Evolutionary conservation across 1,140 invertebrate species (phyloP), one percentile per base, ranked within the genome.

Genomic region (Polypedilum vanderplanki): DNA sequence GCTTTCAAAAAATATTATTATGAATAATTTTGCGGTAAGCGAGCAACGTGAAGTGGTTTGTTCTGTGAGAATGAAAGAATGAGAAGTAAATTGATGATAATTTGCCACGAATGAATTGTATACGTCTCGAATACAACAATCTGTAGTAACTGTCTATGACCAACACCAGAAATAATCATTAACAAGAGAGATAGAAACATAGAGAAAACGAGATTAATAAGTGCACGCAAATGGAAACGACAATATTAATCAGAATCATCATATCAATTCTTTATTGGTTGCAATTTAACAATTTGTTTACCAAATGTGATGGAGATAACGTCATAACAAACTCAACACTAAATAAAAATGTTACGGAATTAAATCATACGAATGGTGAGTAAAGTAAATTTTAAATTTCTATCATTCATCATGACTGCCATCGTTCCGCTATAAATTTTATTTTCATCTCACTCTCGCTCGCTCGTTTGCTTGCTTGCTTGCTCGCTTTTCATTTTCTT

Each of bases 241-340:
- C 65, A 70, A 70, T 70, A 70, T 70, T 70, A 20, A 20, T 22
- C 17, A 70, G 18, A 20, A 70, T n/a, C n/a, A 70, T 70, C 65
- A 70, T 70, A 70, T 70, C 65, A 70, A 70, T 70, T 18, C 4
- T 70, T 18, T 70, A 70, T 70, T 70, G 65, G 65, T 18, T 70
- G 65, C 65, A 18, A 70, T 70, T 70, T 18, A 70, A 70, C 17
- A 22, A 18, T 18, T 18, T 70, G 65, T 18, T 70, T 70, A 70
- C 17, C 9, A 3, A 18, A 9, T 70, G 65, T 70, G 65, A 70
- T 70, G n/a, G 20, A 18, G 65, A 70, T 70, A 70, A 10, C 17
- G 17, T 18, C n/a, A 57, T 17, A 20, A 10, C 15, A 18, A 70
- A 22, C 10, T 9, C 17, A 70, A 70, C 15, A 18, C 9, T 18